Percentiles rank a stretch among this genome's conserved stretches.
Conservation (phyloP, 1,140 invertebrate species). For the Listronotus bonariensis region DNA sequence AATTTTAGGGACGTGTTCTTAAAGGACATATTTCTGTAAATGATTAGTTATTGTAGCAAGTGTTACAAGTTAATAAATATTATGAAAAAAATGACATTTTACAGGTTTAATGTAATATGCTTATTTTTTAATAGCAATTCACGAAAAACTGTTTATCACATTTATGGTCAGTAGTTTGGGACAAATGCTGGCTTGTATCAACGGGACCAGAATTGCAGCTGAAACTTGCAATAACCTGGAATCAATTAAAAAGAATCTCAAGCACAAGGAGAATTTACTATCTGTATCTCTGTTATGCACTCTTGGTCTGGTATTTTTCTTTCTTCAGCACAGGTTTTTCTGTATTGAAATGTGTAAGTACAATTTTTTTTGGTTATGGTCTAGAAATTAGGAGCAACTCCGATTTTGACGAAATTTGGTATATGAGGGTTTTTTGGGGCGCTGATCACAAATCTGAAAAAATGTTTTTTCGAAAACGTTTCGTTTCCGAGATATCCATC, state of each 20-base stretch:
- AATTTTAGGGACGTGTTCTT: too few relatives aligned
- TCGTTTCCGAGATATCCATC: too few relatives aligned
- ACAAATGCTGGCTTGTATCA: conserved; percentile 78
- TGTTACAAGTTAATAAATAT: too few relatives aligned
- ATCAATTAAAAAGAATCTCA: conserved; percentile 55
- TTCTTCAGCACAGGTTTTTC: conserved; percentile 82
- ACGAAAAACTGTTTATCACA: conserved; percentile 90
- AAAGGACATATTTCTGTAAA: too few relatives aligned
- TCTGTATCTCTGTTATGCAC: conserved; percentile 76
- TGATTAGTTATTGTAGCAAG: too few relatives aligned
- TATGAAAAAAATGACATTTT: not conserved
- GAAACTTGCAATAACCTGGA: conserved; percentile 50
- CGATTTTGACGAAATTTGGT: too few relatives aligned
- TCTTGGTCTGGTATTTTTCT: conserved; percentile 81
- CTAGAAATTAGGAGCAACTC: too few relatives aligned
- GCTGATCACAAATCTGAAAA: too few relatives aligned
- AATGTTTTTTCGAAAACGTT: too few relatives aligned
- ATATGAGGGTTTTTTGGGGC: too few relatives aligned
- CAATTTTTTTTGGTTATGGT: too few relatives aligned
- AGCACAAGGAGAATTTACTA: conserved; percentile 76
- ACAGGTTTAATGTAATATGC: too few relatives aligned
- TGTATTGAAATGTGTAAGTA: conserved; percentile 84
- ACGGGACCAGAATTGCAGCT: conserved; percentile 54
- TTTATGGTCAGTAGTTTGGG: conserved; percentile 87
- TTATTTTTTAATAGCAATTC: conserved; percentile 68